phyloP scores from a whole-genome alignment of 2,797 vertebrate species.

The Buceros bicornis region DNA sequence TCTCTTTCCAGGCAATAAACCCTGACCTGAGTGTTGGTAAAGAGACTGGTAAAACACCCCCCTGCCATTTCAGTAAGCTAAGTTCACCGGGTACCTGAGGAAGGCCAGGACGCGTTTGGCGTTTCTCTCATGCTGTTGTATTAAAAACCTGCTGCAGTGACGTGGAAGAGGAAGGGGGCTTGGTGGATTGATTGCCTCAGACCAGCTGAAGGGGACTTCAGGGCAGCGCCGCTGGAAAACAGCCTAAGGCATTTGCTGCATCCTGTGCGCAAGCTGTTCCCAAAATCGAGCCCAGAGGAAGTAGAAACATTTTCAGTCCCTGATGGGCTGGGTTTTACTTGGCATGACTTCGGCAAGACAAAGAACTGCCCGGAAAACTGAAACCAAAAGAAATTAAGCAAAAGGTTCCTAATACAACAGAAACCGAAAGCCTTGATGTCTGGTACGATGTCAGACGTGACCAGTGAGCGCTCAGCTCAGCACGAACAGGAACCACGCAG shows the following conservation, averaged over 20 bases:
- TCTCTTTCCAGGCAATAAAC: neutral
- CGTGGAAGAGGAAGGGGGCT: neutral
- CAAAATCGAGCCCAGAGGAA: neutral
- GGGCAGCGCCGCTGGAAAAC: neutral
- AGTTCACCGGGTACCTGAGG: neutral
- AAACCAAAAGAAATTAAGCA: neutral
- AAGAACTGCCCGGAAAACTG: neutral
- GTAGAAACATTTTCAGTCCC: neutral
- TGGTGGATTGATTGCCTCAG: neutral
- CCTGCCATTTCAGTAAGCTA: neutral
- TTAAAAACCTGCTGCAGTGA: neutral
- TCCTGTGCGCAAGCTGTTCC: neutral
- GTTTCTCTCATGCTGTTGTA: neutral
- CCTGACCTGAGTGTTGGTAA: neutral
- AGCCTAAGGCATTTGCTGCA: neutral
- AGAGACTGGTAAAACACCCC: neutral
- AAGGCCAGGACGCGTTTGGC: neutral
- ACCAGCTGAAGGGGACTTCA: neutral
- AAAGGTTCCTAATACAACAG: neutral
- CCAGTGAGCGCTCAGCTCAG: neutral
- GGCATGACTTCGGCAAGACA: neutral
- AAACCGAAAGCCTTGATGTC: neutral
- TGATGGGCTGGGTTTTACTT: neutral
- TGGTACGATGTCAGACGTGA: neutral
- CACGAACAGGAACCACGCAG: rapidly evolving